phyloP scores from a whole-genome alignment of 2,888 invertebrate species.

The Alloplasta piceator region DNA sequence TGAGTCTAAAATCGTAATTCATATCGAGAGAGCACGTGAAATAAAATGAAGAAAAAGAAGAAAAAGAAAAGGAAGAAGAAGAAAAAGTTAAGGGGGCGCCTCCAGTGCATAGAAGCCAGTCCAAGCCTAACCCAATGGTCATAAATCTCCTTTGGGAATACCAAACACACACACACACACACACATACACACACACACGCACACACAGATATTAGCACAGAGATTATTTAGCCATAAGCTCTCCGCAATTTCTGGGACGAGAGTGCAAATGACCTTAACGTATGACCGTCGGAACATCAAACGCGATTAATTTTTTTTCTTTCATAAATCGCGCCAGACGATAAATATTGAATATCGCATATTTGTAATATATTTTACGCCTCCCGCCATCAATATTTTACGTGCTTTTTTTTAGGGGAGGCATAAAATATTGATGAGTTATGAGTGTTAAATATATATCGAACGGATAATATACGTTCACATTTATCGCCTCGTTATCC shows the following conservation, averaged over 20 bases:
- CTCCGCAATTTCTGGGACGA: constrained; percentile 24
- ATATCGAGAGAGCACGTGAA: constrained; percentile 26
- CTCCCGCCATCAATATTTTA: neutral
- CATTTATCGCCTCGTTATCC: too few species aligned
- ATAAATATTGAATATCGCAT: neutral
- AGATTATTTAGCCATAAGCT: constrained; percentile 41
- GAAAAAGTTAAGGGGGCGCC: constrained; percentile 56
- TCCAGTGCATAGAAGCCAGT: constrained; percentile 32
- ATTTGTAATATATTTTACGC: neutral
- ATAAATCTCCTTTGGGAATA: constrained; percentile 62
- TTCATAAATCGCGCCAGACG: constrained; percentile 49
- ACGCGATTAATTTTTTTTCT: constrained; percentile 59
- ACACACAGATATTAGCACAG: constrained; percentile 13
- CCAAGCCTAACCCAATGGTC: constrained; percentile 57
- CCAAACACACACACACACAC: constrained; percentile 33
- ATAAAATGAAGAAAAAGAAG: constrained; percentile 12
- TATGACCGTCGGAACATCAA: constrained; percentile 67
- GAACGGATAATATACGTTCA: too few species aligned
- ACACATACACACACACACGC: constrained; percentile 18
- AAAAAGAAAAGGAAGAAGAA: constrained; percentile 33
- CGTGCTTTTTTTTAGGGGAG: neutral
- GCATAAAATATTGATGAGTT: too few species aligned
- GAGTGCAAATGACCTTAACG: constrained; percentile 66
- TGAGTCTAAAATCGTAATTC: constrained; percentile 60
- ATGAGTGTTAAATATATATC: too few species aligned